Conservation (phyloP, 2,888 invertebrate genomes). For the Mythimna albipuncta region DNA sequence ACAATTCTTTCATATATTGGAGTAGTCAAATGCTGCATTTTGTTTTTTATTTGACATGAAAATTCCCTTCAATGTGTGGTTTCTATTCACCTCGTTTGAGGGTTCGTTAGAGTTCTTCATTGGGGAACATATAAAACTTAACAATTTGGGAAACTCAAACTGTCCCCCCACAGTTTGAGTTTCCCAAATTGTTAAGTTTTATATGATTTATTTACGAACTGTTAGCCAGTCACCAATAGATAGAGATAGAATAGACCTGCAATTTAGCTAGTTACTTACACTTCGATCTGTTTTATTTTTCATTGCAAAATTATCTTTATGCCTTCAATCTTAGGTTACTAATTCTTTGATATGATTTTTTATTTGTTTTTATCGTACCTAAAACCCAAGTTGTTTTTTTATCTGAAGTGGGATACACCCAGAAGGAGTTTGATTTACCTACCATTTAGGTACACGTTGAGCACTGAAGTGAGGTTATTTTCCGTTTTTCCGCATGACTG, state of each 20-base stretch:
- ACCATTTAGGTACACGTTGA: constrained; percentile 8
- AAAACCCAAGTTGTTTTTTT: background rate
- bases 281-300: background rate
- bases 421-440: background rate
- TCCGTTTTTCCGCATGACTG: constrained; percentile 26
- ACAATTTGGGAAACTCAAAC: too few species aligned
- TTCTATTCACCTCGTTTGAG: too few species aligned
- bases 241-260: too few species aligned
- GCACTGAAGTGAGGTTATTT: constrained; percentile 25
- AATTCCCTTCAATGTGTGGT: too few species aligned
- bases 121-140: too few species aligned
- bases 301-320: background rate
- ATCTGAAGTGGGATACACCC: background rate
- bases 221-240: too few species aligned
- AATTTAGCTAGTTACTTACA: background rate
- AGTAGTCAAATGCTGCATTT: too few species aligned
- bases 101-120: too few species aligned
- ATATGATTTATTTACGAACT: background rate
- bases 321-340: background rate
- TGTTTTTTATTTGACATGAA: too few species aligned
- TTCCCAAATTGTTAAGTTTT: background rate
- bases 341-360: background rate
- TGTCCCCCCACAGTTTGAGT: too few species aligned
- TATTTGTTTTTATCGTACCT: background rate
- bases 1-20: too few species aligned